Percentiles rank a stretch among this genome's conserved stretches.
These are phyloP conservation scores for Phylloscopus whistleri DNA, from an alignment of 2,113 vertebrate genomes.

Conservation along the genomic window DNA sequence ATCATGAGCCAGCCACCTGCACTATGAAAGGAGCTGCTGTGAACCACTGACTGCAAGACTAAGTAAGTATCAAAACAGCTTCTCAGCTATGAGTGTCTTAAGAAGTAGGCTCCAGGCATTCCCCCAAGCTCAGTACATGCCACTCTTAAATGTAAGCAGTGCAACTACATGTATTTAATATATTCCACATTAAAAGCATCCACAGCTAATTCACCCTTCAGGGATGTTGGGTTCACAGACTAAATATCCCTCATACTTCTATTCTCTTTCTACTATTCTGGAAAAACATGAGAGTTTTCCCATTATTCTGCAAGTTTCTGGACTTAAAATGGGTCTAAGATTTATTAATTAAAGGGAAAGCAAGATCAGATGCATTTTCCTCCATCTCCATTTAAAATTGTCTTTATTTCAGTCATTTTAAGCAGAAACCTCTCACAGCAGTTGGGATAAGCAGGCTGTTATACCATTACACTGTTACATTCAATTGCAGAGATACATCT, in stretches of 20 bases:
- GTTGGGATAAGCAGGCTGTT: slow-evolving; percentile 36
- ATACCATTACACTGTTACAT: slow-evolving; percentile 48
- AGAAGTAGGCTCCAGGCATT: neutral
- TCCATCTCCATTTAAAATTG: slow-evolving; percentile 36
- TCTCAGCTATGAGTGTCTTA: neutral
- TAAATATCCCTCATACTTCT: neutral
- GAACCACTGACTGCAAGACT: neutral
- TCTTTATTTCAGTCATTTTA: slow-evolving; percentile 57
- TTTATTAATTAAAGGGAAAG: neutral
- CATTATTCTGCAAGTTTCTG: neutral
- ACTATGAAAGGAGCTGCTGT: neutral
- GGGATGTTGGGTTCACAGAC: neutral
- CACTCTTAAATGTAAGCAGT: neutral
- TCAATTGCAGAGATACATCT: slow-evolving; percentile 39
- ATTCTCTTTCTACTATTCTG: neutral
- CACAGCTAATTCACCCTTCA: neutral
- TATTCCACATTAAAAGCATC: neutral
- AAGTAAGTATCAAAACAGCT: neutral
- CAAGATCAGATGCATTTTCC: slow-evolving; percentile 36
- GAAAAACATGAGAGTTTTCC: neutral
- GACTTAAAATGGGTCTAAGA: neutral
- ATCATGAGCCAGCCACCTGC: neutral
- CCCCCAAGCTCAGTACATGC: neutral
- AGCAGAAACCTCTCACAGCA: slow-evolving; percentile 56
- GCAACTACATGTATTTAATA: neutral